These are phyloP conservation scores for Serranus cabrilla DNA, from an alignment of 2,797 vertebrate species.

Conservation along the genomic window DNA sequence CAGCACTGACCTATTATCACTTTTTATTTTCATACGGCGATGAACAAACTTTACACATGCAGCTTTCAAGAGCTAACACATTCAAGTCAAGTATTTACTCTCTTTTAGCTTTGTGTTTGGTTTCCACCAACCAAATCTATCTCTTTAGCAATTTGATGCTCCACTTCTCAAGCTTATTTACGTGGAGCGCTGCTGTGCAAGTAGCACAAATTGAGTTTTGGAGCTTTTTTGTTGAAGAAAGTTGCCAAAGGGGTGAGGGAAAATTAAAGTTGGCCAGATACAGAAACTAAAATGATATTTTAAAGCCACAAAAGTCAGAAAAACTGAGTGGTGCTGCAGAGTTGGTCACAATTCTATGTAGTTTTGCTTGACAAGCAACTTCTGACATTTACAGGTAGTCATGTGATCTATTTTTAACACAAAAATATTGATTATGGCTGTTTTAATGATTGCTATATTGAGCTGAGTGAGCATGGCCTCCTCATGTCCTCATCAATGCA, in stretches of 20 bases:
- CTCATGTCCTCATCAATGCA: conserved; percentile 14
- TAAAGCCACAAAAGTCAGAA: too few species aligned
- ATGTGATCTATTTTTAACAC: neutral
- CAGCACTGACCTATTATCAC: neutral
- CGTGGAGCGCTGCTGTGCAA: neutral
- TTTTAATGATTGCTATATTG: neutral
- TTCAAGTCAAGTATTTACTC: neutral
- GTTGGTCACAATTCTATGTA: neutral
- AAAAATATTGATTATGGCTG: neutral
- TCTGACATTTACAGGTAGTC: neutral
- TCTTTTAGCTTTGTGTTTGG: neutral
- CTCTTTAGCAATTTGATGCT: neutral
- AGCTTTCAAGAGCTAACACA: neutral
- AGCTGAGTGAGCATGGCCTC: conserved; percentile 29
- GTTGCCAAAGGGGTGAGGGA: too few species aligned
- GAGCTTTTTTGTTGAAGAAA: neutral
- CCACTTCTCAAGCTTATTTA: neutral
- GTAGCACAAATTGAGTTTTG: neutral
- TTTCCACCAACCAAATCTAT: neutral
- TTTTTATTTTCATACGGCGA: neutral
- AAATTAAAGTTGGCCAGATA: too few species aligned
- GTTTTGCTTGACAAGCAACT: neutral
- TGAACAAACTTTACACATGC: neutral
- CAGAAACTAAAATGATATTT: neutral
- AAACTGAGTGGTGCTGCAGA: neutral